Percentiles rank a stretch among this genome's conserved stretches.
Conservation (phyloP, 2,113 vertebrate genomes). For the Psittacus erithacus region DNA sequence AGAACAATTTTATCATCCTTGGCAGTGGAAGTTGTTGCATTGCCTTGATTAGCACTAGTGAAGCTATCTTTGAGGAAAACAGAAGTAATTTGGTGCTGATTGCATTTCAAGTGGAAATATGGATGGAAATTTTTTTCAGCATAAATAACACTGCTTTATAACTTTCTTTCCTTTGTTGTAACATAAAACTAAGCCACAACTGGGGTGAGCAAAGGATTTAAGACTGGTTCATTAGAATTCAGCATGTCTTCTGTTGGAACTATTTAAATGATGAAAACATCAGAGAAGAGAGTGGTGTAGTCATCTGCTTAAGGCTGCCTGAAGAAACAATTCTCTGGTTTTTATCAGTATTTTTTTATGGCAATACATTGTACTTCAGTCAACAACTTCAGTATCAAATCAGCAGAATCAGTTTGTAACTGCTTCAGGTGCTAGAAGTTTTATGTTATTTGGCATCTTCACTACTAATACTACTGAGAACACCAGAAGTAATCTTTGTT, state of each 20-base stretch:
- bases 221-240: not conserved
- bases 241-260: not conserved
- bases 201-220: not conserved
- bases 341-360: not conserved
- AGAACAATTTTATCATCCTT: not conserved
- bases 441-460: not conserved
- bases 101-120: not conserved
- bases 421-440: not conserved
- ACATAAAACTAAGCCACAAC: not conserved
- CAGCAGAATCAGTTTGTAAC: not conserved
- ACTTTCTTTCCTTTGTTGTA: not conserved
- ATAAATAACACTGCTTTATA: not conserved
- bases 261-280: not conserved
- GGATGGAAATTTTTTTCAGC: not conserved
- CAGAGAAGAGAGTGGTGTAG: not conserved
- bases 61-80: not conserved
- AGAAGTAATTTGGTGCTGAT: not conserved
- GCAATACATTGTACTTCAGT: not conserved
- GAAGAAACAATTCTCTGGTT: not conserved
- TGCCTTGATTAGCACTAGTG: slow-evolving; percentile 7
- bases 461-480: not conserved
- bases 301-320: not conserved
- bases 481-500: not conserved
- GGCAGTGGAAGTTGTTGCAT: not conserved
- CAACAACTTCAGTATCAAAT: not conserved